Percentiles rank a stretch among this genome's conserved stretches.
Conservation (phyloP, 1,140 invertebrate genomes). For the Hyposmocoma kahamanoa region DNA sequence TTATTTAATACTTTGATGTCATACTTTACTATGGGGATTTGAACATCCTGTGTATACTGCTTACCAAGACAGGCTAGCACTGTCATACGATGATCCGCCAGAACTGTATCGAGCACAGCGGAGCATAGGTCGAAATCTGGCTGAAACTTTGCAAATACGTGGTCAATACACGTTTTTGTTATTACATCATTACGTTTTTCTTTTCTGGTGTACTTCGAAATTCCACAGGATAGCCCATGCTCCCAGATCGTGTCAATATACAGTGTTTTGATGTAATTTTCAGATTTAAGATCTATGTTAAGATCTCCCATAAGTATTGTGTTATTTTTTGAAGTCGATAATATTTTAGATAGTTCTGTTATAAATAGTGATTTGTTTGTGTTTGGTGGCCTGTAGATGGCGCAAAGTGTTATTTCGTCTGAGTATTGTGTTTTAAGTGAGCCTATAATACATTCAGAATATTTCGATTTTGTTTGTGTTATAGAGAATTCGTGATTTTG, state of each 20-base stretch:
- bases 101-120: conserved; percentile 10
- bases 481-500: not conserved
- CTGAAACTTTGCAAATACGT: conserved; percentile 28
- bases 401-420: conserved; percentile 14
- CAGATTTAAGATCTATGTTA: conserved; percentile 31
- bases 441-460: conserved; percentile 18
- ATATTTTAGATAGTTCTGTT: conserved; percentile 20
- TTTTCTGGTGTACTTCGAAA: conserved; percentile 30
- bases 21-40: not conserved
- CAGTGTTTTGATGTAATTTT: conserved; percentile 13
- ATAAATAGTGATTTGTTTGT: conserved; percentile 23
- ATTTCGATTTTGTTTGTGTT: not conserved
- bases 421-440: conserved; percentile 12
- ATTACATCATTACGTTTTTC: not conserved
- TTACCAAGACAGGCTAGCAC: not conserved
- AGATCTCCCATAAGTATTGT: conserved; percentile 22
- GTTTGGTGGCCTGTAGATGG: conserved; percentile 30
- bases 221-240: conserved; percentile 29
- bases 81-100: not conserved
- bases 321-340: conserved; percentile 18
- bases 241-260: conserved; percentile 27
- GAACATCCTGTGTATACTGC: not conserved
- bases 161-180: conserved; percentile 33
- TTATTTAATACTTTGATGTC: not conserved
- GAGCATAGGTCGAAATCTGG: conserved; percentile 24